Percentiles rank a stretch among this genome's conserved stretches.
Evolutionary conservation across 2,797 vertebrate species (phyloP).

Genomic region (Gymnocypris eckloni): DNA sequence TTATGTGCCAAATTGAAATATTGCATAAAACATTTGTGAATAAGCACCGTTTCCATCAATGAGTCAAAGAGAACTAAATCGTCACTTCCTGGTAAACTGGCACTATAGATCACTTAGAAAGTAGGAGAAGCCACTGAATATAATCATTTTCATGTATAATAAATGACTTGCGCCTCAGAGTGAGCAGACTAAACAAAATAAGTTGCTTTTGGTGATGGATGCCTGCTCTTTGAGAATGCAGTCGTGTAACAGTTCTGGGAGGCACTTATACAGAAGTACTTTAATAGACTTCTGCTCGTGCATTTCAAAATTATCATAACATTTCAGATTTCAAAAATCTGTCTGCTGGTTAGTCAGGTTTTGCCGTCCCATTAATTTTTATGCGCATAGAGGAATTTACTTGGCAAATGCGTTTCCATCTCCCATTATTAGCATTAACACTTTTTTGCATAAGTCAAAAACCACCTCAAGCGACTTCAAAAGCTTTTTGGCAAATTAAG

Average conservation of each 20-base stretch:
- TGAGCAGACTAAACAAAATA: neutral
- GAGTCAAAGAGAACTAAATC: neutral
- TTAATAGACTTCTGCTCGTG: neutral
- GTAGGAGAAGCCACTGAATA: neutral
- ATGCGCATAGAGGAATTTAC: neutral
- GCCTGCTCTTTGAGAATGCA: neutral
- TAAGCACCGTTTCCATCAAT: neutral
- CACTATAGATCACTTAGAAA: neutral
- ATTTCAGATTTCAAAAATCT: neutral
- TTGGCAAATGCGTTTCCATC: neutral
- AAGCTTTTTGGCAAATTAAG: neutral
- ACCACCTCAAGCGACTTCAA: neutral
- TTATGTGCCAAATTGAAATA: neutral
- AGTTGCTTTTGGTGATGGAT: neutral
- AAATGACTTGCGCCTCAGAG: neutral
- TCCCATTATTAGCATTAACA: neutral
- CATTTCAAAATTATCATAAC: neutral
- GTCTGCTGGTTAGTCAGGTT: neutral
- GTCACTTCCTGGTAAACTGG: neutral
- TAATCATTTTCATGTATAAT: neutral
- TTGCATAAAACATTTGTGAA: neutral
- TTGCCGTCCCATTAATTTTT: neutral
- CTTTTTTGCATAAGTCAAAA: neutral
- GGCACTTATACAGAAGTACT: neutral
- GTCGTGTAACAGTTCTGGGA: neutral